phyloP scores from a whole-genome alignment of 2,797 vertebrate genomes.

The Serranus cabrilla region DNA sequence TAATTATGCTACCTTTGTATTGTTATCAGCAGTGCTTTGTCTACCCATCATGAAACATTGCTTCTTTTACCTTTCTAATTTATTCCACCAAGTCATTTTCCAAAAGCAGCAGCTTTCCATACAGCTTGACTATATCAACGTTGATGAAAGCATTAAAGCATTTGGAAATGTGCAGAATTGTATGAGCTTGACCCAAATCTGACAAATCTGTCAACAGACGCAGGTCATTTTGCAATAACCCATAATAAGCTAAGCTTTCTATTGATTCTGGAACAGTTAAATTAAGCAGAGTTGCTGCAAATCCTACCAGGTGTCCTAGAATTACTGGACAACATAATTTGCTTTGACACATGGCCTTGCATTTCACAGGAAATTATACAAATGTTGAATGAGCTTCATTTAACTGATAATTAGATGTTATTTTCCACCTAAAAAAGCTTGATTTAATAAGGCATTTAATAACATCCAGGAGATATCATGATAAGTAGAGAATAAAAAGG shows the following conservation, averaged over 20 bases:
- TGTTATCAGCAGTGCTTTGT: conserved; percentile 10
- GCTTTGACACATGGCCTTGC: conserved; percentile 46
- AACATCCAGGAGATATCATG: conserved; percentile 19
- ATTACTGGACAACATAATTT: conserved; percentile 31
- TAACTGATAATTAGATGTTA: conserved; percentile 34
- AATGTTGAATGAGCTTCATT: conserved; percentile 28
- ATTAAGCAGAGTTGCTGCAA: conserved; percentile 33
- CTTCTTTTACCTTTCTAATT: conserved; percentile 2
- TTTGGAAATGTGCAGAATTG: conserved; percentile 4
- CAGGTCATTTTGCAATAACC: conserved; percentile 3
- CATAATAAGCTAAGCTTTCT: neutral
- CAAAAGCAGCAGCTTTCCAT: conserved; percentile 17
- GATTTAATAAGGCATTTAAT: conserved; percentile 25
- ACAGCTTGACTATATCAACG: neutral
- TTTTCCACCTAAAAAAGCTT: conserved; percentile 17
- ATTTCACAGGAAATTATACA: conserved; percentile 29
- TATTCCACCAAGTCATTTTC: conserved; percentile 21
- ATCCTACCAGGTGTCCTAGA: neutral
- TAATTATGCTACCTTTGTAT: neutral
- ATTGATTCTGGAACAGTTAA: conserved; percentile 39
- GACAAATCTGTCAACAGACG: conserved; percentile 24
- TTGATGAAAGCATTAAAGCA: conserved; percentile 1
- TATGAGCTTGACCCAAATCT: neutral
- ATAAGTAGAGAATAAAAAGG: conserved; percentile 11
- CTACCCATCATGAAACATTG: neutral